Base-by-base conservation (phyloP, 1,140 invertebrate genomes). In the Neodiprion pinetum region DNA sequence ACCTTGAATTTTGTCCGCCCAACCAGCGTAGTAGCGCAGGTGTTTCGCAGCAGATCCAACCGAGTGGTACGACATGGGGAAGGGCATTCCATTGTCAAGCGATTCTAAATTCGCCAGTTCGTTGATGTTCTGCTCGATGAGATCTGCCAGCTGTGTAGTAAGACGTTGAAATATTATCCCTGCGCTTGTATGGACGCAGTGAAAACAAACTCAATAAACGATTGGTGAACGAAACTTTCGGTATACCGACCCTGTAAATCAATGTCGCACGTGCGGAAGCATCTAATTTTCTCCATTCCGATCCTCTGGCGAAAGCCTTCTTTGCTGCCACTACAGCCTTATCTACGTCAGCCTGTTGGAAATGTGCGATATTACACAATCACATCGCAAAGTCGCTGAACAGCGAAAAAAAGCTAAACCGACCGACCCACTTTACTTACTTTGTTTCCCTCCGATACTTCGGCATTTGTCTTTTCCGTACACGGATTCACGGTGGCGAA, bases 31-130 rank as follows among this genome's bases (percentile, higher is more conserved):
- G 80, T 95, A 95, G 76, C 93, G 89, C 72, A 93, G 86, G 65
- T 85, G 86, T 5, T 90, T 86, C 61, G 92, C 87, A 0, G 90
- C 79, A 76, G 90, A 88, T 2, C 88, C 81, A 11, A 94, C 82
- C 82, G 95, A 93, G 69, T 83, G 87, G 23, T 88, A 88, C 1
- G 93, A 88, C 23, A 90, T 85, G 12, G 83, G 84, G 71, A 91
- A 92, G 8, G 94, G 93, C 83, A 95, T 96, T 11, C 95, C 95
- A 87, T 92, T 94, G 85, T 96, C 93, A 61, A 94, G 79, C 0
- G 92, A 92, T 83, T 95, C 94, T 50, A 92, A 81, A 14, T 80
- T 89, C 5, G 91, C 90, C 12, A 93, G 76, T 75, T 91, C 88
- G 21, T 84, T 85, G 7, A 80, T 76, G 80, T 94, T 90, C 77